phyloP scores from a whole-genome alignment of 1,140 invertebrate species.

The Wasmannia auropunctata region DNA sequence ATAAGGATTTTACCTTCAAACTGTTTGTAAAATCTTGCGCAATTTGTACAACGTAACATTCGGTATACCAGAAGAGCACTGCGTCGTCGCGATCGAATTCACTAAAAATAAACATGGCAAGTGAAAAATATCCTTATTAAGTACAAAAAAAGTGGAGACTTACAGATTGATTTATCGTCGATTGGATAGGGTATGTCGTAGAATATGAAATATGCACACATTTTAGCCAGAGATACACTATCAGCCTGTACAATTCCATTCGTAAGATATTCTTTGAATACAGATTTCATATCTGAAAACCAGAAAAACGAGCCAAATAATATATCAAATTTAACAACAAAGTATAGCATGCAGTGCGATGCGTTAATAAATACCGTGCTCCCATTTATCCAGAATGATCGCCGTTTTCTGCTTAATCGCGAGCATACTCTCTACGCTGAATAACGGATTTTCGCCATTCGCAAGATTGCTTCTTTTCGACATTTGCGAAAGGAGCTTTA shows the following conservation, averaged over 20 bases:
- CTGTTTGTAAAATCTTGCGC: conserved; percentile 71
- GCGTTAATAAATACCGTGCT: conserved; percentile 79
- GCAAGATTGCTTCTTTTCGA: conserved; percentile 74
- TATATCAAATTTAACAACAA: background rate
- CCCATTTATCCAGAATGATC: conserved; percentile 86
- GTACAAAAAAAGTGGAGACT: conserved; percentile 59
- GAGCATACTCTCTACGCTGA: conserved; percentile 84
- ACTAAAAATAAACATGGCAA: conserved; percentile 70
- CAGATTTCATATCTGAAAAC: conserved; percentile 80
- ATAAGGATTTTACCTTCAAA: conserved; percentile 21
- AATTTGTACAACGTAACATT: conserved; percentile 76
- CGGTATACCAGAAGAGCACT: conserved; percentile 61
- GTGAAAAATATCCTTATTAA: conserved; percentile 43
- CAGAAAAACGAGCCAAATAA: background rate
- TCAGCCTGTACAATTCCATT: conserved; percentile 76
- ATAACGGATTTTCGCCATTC: conserved; percentile 77
- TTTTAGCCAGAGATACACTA: conserved; percentile 78
- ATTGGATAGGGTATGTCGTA: conserved; percentile 86
- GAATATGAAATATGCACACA: conserved; percentile 87
- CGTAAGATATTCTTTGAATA: conserved; percentile 84
- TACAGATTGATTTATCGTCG: conserved; percentile 72
- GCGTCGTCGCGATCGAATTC: conserved; percentile 66
- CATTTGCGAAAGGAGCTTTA: conserved; percentile 87
- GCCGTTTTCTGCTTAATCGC: conserved; percentile 87
- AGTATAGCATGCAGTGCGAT: background rate